phyloP scores from a whole-genome alignment of 2,888 invertebrate species.

The Nephrotoma appendiculata region DNA sequence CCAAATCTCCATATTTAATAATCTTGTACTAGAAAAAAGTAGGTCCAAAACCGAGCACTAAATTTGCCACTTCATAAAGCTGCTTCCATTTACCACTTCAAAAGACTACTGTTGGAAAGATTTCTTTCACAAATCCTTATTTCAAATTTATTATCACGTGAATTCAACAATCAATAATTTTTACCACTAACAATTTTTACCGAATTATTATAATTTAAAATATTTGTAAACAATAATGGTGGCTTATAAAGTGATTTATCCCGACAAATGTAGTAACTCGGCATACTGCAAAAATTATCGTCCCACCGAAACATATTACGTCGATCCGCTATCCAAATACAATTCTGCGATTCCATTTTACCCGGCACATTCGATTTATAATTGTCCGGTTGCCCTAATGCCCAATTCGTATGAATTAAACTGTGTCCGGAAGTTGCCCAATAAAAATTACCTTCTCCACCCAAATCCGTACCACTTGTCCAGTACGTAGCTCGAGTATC shows the following conservation, averaged over 20 bases:
- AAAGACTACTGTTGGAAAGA: too few species aligned
- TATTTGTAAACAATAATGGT: neutral
- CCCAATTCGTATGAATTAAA: neutral
- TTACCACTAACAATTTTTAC: neutral
- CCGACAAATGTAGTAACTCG: neutral
- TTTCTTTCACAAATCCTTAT: too few species aligned
- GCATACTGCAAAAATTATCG: neutral
- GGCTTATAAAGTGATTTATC: neutral
- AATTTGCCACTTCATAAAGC: too few species aligned
- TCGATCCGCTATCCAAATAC: neutral
- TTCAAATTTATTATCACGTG: too few species aligned
- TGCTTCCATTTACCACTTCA: too few species aligned
- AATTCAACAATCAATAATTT: too few species aligned
- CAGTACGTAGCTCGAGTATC: neutral
- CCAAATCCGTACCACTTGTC: neutral
- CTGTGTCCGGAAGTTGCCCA: neutral
- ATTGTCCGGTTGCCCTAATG: neutral
- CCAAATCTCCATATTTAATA: too few species aligned
- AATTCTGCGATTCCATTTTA: neutral
- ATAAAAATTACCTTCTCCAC: slow-evolving; percentile 1
- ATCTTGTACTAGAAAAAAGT: too few species aligned
- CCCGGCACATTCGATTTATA: neutral
- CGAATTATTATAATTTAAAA: neutral
- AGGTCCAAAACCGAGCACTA: too few species aligned
- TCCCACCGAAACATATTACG: neutral